Evolutionary conservation across 2,797 vertebrate genomes (phyloP).

Genomic region (Natrix natrix): DNA sequence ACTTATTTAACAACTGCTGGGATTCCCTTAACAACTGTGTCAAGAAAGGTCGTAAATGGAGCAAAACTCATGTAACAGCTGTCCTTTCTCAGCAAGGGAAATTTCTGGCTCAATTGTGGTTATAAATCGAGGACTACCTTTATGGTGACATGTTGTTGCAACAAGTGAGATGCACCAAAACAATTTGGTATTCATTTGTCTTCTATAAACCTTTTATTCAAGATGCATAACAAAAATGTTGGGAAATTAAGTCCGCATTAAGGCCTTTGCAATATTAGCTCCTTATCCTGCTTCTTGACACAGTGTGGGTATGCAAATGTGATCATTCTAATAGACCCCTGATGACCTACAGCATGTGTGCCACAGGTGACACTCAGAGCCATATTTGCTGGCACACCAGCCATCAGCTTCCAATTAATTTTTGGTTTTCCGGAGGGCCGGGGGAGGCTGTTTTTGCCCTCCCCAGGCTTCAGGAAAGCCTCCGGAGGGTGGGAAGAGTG

Average conservation of each 20-base stretch:
- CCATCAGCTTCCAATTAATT: too few species aligned
- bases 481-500: too few species aligned
- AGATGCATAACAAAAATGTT: not conserved
- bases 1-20: not conserved
- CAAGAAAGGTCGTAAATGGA: not conserved
- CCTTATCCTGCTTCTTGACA: not conserved
- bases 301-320: not conserved
- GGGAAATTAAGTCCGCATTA: not conserved
- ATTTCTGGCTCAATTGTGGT: not conserved
- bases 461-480: too few species aligned
- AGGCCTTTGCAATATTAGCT: not conserved
- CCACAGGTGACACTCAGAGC: too few species aligned
- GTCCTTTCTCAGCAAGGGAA: not conserved
- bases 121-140: not conserved
- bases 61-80: not conserved
- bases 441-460: too few species aligned
- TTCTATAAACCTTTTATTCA: not conserved
- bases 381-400: too few species aligned
- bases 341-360: too few species aligned
- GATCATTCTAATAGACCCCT: too few species aligned
- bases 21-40: not conserved
- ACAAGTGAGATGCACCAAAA: not conserved
- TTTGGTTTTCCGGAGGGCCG: too few species aligned
- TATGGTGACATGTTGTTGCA: not conserved
- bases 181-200: not conserved